These are phyloP conservation scores for Hippopotamus amphibius DNA, from an alignment of 2,113 vertebrate genomes.

Conservation along the genomic window DNA sequence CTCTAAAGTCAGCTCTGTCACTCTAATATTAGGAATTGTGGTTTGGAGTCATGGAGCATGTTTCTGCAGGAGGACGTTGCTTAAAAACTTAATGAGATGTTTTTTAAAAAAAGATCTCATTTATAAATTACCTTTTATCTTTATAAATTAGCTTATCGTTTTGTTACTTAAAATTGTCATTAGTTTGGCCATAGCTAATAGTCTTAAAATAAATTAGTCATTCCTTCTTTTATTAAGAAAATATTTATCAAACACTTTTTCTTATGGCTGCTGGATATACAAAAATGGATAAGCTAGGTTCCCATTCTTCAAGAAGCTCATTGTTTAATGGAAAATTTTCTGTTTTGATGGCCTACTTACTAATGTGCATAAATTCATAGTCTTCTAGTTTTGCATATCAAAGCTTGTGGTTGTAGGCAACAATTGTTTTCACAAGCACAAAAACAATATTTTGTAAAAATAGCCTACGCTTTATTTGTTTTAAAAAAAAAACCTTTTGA, in stretches of 20 bases:
- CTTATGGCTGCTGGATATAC: not conserved
- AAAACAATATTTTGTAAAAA: not conserved
- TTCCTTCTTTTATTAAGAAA: slow-evolving; percentile 9
- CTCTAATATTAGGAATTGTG: not conserved
- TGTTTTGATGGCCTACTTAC: not conserved
- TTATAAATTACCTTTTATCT: slow-evolving; percentile 2
- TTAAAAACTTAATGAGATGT: slow-evolving; percentile 4
- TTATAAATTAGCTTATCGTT: not conserved
- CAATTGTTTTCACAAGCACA: slow-evolving; percentile 24
- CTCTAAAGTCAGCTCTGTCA: not conserved
- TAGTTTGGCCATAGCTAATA: not conserved
- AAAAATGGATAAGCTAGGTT: not conserved
- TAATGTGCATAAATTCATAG: not conserved
- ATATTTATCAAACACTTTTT: slow-evolving; percentile 6
- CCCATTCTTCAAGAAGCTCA: not conserved
- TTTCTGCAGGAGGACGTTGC: not conserved
- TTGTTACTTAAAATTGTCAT: slow-evolving; percentile 49
- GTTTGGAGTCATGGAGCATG: not conserved
- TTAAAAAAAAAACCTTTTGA: not conserved
- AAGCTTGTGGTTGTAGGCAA: not conserved
- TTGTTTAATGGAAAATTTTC: not conserved
- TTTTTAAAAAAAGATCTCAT: not conserved
- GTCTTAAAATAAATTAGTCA: not conserved
- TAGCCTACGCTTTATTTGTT: not conserved
- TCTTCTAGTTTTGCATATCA: not conserved